These are phyloP conservation scores for Manduca sexta DNA, from an alignment of 1,140 invertebrate genomes.

Conservation along the genomic window DNA sequence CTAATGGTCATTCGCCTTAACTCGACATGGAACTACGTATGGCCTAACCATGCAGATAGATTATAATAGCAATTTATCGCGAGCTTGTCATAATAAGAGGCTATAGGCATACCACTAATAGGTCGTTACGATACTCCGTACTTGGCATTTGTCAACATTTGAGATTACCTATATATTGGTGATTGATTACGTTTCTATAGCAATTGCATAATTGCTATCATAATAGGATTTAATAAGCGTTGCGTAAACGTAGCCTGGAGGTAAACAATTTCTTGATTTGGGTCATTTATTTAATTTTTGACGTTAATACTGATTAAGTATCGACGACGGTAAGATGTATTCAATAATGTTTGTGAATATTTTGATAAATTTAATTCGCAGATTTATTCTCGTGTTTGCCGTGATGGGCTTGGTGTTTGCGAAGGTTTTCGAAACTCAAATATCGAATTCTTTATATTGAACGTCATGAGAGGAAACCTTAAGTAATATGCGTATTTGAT, in stretches of 20 bases:
- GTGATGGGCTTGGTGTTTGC: too few species aligned
- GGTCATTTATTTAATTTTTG: too few species aligned
- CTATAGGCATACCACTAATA: slow-evolving; percentile 10
- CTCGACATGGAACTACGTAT: slow-evolving; percentile 8
- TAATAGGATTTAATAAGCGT: slow-evolving; percentile 1
- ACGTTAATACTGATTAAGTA: too few species aligned
- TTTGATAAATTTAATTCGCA: too few species aligned
- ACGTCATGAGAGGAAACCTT: too few species aligned
- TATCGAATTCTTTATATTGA: too few species aligned
- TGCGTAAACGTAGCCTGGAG: not conserved
- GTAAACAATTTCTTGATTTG: too few species aligned
- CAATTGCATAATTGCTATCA: slow-evolving; percentile 11
- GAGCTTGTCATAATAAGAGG: slow-evolving; percentile 35
- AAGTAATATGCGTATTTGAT: too few species aligned
- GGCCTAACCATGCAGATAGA: slow-evolving; percentile 15
- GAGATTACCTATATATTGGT: slow-evolving; percentile 2
- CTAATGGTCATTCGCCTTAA: slow-evolving; percentile 16
- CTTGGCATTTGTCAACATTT: slow-evolving; percentile 10
- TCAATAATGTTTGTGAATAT: too few species aligned
- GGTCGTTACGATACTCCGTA: slow-evolving; percentile 19
- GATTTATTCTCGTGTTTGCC: too few species aligned
- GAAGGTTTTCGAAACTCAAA: too few species aligned
- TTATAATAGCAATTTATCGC: slow-evolving; percentile 32
- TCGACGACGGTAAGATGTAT: too few species aligned
- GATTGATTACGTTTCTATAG: slow-evolving; percentile 9